Evolutionary conservation across 2,113 vertebrate species (phyloP).

Genomic region (Phaethornis superciliosus): DNA sequence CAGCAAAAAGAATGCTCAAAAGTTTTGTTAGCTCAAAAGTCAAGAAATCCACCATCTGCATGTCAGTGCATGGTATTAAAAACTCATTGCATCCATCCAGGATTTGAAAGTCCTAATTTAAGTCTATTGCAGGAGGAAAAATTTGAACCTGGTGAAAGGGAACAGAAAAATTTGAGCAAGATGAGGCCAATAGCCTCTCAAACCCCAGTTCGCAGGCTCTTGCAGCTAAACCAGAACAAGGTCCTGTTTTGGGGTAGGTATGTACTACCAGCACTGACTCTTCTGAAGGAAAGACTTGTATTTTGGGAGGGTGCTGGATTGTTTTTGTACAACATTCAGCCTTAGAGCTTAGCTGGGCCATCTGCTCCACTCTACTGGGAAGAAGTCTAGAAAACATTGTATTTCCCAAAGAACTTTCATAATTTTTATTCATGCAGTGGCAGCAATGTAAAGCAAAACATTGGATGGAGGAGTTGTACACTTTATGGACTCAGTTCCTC

Average conservation of each 20-base stretch:
- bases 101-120: background rate
- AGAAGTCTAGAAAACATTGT: background rate
- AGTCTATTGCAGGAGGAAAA: background rate
- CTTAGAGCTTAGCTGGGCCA: background rate
- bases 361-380: background rate
- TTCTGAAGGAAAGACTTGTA: background rate
- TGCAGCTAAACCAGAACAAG: fast-evolving
- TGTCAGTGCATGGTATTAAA: background rate
- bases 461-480: background rate
- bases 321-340: background rate
- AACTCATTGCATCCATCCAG: background rate
- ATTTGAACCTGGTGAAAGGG: background rate
- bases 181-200: background rate
- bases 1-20: background rate
- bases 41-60: background rate
- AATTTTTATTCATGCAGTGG: background rate
- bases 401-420: background rate
- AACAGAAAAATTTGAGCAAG: background rate
- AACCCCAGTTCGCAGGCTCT: background rate
- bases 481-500: background rate
- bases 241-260: fast-evolving
- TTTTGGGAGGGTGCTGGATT: background rate
- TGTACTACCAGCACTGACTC: background rate
- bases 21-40: background rate
- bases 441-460: background rate